Conservation (phyloP, 2,113 vertebrate genomes). For the Lagopus leucura region DNA sequence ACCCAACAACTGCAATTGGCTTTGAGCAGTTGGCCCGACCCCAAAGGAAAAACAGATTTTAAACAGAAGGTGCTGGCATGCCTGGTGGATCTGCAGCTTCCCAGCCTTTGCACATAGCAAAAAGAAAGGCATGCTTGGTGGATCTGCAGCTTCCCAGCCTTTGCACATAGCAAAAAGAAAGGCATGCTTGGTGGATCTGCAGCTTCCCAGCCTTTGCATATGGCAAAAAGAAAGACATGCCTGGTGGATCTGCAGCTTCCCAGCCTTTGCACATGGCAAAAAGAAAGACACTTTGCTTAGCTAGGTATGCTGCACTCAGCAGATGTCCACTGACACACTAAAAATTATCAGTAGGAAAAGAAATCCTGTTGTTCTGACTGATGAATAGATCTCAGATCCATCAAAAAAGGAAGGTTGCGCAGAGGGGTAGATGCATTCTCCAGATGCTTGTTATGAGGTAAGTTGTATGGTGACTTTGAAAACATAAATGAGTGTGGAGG, state of each 20-base stretch:
- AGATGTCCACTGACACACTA: not conserved
- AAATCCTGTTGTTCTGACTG: not conserved
- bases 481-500: not conserved
- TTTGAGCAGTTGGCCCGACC: slow-evolving; percentile 40
- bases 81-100: slow-evolving; percentile 46
- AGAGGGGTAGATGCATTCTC: not conserved
- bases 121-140: not conserved
- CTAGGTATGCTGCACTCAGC: not conserved
- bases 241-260: too few species aligned
- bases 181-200: not conserved
- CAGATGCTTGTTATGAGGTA: not conserved
- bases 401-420: not conserved
- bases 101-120: not conserved
- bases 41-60: slow-evolving; percentile 65
- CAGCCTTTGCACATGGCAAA: too few species aligned
- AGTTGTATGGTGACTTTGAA: not conserved
- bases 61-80: slow-evolving; percentile 64
- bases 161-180: not conserved
- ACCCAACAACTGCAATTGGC: slow-evolving; percentile 38
- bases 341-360: not conserved
- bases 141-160: too few species aligned
- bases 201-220: too few species aligned
- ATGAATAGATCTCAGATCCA: not conserved
- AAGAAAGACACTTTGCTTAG: slow-evolving; percentile 9
- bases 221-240: not conserved